Conservation (phyloP, 2,888 invertebrate species). For the Xestia c-nigrum region DNA sequence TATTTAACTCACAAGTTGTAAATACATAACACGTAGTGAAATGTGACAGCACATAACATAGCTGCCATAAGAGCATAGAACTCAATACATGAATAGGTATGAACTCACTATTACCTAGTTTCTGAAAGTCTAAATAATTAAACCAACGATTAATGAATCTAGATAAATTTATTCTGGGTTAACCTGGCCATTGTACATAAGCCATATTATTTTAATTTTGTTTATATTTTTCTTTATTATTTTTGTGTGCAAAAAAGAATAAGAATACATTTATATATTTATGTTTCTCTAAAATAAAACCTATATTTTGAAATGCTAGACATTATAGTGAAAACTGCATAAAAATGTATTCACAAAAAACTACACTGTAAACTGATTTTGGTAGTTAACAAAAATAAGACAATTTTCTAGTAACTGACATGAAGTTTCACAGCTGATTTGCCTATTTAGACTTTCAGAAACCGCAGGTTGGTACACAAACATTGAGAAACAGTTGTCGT, state of each 20-base stretch:
- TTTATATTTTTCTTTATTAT: too few species aligned
- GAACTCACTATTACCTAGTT: neutral
- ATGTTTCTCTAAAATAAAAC: neutral
- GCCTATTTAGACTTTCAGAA: neutral
- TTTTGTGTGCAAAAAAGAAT: too few species aligned
- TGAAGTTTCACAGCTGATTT: neutral
- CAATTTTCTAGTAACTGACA: neutral
- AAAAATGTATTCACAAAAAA: neutral
- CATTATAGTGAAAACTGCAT: neutral
- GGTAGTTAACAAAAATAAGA: neutral
- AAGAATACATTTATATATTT: too few species aligned
- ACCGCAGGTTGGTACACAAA: neutral
- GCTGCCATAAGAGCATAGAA: neutral
- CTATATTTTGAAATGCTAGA: neutral
- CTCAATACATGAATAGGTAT: neutral
- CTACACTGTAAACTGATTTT: neutral
- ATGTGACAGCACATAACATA: neutral
- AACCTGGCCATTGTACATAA: too few species aligned
- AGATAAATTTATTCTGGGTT: too few species aligned
- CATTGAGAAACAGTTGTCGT: neutral
- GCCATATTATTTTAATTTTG: too few species aligned
- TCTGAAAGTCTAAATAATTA: neutral
- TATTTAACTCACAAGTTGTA: slow-evolving; percentile 19
- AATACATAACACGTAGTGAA: slow-evolving; percentile 4
- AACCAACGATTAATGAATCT: neutral